Evolutionary conservation across 2,797 vertebrate species (phyloP).

Genomic region (Peromyscus melanophrys): DNA sequence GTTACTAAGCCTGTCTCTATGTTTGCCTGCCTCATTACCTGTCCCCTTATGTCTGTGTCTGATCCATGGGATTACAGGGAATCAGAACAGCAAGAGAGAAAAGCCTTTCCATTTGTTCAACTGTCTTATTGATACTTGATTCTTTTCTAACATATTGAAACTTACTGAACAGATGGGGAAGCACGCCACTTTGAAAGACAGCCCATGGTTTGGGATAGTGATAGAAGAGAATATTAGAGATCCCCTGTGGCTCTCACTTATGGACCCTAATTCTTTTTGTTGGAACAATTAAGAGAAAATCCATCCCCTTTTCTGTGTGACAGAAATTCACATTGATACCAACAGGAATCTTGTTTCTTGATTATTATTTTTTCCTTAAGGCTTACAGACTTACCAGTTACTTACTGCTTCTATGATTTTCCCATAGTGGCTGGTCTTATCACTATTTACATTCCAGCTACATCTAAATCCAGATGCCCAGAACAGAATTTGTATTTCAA

Average conservation of each 20-base stretch:
- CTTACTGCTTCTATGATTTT: neutral
- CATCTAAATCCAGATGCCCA: neutral
- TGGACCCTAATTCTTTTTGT: neutral
- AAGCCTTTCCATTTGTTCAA: neutral
- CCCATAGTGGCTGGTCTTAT: neutral
- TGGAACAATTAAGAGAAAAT: constrained; percentile 13
- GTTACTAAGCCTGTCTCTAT: neutral
- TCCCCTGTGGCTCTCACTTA: neutral
- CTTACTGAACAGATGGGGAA: neutral
- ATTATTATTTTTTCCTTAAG: neutral
- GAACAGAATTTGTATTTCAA: constrained; percentile 38
- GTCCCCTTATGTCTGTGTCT: neutral
- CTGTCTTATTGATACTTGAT: neutral
- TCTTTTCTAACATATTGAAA: constrained; percentile 34
- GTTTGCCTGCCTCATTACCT: neutral
- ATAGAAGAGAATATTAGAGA: constrained; percentile 35
- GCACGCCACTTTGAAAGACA: neutral
- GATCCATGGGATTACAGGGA: neutral
- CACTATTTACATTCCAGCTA: neutral
- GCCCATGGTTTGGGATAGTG: neutral
- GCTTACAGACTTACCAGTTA: neutral
- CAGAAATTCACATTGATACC: neutral
- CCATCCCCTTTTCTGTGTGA: neutral
- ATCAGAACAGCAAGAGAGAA: neutral
- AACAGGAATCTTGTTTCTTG: neutral